Evolutionary conservation across 2,113 vertebrate species (phyloP).

Genomic region (Pelmatolapia mariae): DNA sequence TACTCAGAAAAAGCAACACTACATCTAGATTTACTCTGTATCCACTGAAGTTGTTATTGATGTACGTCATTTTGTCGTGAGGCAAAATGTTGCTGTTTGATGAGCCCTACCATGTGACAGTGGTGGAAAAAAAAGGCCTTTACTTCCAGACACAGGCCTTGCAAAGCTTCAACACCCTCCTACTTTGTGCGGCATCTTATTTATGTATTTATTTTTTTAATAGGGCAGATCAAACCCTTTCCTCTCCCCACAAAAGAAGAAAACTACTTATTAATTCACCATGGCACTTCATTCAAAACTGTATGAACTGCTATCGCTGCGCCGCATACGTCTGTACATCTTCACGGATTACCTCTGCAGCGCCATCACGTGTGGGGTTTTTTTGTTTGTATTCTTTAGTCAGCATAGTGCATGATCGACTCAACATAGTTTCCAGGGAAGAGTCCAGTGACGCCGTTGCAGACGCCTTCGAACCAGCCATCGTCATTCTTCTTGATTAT

Average conservation of each 20-base stretch:
- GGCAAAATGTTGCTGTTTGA: neutral
- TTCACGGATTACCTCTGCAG: constrained; percentile 9
- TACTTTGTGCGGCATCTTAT: constrained; percentile 3
- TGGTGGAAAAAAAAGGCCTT: neutral
- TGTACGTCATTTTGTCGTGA: neutral
- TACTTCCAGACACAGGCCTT: constrained; percentile 4
- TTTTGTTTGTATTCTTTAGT: constrained; percentile 69
- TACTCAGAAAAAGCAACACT: neutral
- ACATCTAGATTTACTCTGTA: neutral
- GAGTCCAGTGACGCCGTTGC: constrained; percentile 94
- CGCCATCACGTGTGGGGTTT: neutral
- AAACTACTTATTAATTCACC: constrained; percentile 16
- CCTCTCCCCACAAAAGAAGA: neutral
- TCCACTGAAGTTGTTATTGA: neutral
- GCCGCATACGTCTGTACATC: constrained; percentile 34
- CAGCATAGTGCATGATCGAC: constrained; percentile 99
- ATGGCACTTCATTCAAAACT: constrained; percentile 52
- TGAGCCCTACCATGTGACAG: neutral
- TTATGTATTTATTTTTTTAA: neutral
- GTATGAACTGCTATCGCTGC: neutral
- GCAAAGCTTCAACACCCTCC: neutral
- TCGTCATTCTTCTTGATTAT: constrained; percentile 99
- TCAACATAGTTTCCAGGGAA: constrained; percentile 99
- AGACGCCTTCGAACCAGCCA: constrained; percentile 97
- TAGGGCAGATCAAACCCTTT: neutral